phyloP scores from a whole-genome alignment of 2,113 vertebrate species.

The Phylloscopus whistleri region DNA sequence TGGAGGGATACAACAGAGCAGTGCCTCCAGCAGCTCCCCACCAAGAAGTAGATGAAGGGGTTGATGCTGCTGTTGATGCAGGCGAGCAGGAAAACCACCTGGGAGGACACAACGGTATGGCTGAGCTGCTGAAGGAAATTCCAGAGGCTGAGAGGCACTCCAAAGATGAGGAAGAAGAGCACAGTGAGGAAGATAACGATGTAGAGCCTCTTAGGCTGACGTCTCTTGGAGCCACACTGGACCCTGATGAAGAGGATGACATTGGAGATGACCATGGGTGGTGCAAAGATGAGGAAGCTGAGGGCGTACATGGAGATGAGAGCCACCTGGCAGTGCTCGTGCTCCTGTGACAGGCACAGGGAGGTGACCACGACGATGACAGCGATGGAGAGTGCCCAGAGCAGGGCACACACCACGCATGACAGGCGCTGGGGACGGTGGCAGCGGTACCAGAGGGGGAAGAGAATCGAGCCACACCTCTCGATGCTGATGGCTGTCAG shows the following conservation, averaged over 20 bases:
- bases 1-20: not conserved
- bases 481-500: not conserved
- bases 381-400: conserved; percentile 59
- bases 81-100: not conserved
- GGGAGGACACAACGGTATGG: accelerated
- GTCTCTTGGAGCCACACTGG: conserved; percentile 15
- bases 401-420: not conserved
- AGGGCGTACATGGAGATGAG: not conserved
- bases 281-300: conserved; percentile 39
- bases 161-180: not conserved
- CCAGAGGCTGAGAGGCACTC: not conserved
- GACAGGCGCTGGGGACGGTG: conserved; percentile 16
- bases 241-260: conserved; percentile 39
- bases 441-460: conserved; percentile 57
- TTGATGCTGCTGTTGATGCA: conserved; percentile 46
- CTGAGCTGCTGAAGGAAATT: not conserved
- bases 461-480: not conserved
- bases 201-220: not conserved
- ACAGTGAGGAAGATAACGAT: not conserved
- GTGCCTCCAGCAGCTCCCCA: not conserved
- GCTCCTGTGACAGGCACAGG: conserved; percentile 22
- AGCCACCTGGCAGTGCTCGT: not conserved
- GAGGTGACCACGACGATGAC: conserved; percentile 44
- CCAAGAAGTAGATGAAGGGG: conserved; percentile 18
- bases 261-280: conserved; percentile 52